Conservation (phyloP, 1,140 invertebrate species). For the Cephus cinctus region DNA sequence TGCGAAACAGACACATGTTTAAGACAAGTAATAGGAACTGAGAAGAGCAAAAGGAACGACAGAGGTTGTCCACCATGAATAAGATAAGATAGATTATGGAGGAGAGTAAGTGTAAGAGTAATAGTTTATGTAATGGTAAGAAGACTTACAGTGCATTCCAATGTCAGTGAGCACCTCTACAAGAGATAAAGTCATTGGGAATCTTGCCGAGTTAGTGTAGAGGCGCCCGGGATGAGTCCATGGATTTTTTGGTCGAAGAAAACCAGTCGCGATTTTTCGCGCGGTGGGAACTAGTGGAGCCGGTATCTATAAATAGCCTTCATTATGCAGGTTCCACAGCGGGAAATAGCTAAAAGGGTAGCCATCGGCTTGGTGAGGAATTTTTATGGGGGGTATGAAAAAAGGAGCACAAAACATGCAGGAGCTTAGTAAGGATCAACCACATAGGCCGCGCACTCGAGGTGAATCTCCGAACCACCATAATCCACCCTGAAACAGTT, state of each 20-base stretch:
- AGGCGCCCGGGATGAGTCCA: not conserved
- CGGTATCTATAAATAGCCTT: constrained; percentile 18
- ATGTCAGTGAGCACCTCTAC: not conserved
- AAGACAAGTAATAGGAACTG: too few species aligned
- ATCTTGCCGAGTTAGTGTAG: constrained; percentile 1
- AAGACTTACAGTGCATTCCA: constrained; percentile 5
- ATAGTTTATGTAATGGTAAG: constrained; percentile 12
- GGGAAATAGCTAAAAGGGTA: constrained; percentile 3
- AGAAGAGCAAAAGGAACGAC: too few species aligned
- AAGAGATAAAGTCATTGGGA: not conserved
- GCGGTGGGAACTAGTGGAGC: constrained; percentile 14
- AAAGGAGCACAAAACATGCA: too few species aligned
- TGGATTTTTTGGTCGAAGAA: constrained; percentile 15
- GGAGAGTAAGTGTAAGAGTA: constrained; percentile 5
- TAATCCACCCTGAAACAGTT: too few species aligned
- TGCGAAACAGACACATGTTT: too few species aligned
- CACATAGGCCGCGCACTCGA: too few species aligned
- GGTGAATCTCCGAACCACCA: too few species aligned
- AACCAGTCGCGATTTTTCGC: constrained; percentile 18
- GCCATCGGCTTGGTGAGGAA: not conserved
- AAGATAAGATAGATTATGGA: not conserved
- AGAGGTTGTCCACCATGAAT: constrained; percentile 8
- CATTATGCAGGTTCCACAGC: constrained; percentile 3
- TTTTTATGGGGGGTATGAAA: too few species aligned
- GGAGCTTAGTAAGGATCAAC: too few species aligned